These are phyloP conservation scores for Catostomus latipinnis DNA, from an alignment of 2,797 vertebrate species.

Conservation along the genomic window DNA sequence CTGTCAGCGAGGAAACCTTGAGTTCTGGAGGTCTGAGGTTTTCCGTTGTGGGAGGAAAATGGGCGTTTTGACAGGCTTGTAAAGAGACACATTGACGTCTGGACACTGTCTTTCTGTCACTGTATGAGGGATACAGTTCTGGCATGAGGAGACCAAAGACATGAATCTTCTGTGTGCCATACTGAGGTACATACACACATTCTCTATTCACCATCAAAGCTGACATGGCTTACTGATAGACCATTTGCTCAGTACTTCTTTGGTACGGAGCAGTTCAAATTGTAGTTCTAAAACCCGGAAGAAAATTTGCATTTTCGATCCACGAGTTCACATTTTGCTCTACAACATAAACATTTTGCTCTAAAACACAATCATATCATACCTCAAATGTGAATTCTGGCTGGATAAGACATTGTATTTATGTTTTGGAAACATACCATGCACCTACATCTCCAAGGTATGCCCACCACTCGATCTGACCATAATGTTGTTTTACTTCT, in stretches of 20 bases:
- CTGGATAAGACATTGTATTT: too few relatives aligned
- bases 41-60: slow-evolving; percentile 43
- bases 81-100: slow-evolving; percentile 49
- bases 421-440: too few relatives aligned
- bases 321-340: too few relatives aligned
- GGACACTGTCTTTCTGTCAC: slow-evolving; percentile 41
- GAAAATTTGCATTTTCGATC: too few relatives aligned
- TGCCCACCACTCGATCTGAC: too few relatives aligned
- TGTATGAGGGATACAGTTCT: slow-evolving; percentile 9
- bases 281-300: too few relatives aligned
- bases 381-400: too few relatives aligned
- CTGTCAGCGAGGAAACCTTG: slow-evolving; percentile 31
- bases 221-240: slow-evolving; percentile 11
- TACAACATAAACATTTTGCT: too few relatives aligned
- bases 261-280: neutral
- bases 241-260: slow-evolving; percentile 5
- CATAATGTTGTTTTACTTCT: too few relatives aligned
- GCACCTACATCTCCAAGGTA: too few relatives aligned
- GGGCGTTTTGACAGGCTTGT: slow-evolving; percentile 42
- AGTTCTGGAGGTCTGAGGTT: slow-evolving; percentile 33
- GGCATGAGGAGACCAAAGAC: slow-evolving; percentile 38
- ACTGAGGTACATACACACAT: neutral
- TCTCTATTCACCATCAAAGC: slow-evolving; percentile 1
- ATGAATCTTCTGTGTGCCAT: slow-evolving; percentile 37
- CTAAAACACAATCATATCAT: too few relatives aligned